phyloP scores from a whole-genome alignment of 2,113 vertebrate species.

The Gorsachius goisagi region DNA sequence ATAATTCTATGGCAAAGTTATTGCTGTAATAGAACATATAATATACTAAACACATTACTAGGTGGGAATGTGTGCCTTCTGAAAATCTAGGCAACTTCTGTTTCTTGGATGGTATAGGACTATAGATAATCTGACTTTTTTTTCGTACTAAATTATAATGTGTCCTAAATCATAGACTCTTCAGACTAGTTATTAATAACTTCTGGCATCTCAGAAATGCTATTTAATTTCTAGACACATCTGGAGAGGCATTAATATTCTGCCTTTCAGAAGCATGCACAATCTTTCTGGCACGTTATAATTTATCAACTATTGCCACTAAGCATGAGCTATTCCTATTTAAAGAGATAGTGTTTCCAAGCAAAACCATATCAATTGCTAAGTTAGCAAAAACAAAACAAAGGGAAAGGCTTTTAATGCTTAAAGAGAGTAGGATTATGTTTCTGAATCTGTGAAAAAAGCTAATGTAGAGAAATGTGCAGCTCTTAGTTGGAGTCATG shows the following conservation, averaged over 20 bases:
- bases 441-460: background rate
- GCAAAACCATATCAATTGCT: background rate
- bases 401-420: background rate
- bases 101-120: background rate
- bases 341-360: background rate
- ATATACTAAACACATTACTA: background rate
- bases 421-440: background rate
- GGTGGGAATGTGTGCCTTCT: background rate
- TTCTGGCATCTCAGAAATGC: background rate
- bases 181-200: constrained; percentile 27
- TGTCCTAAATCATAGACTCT: background rate
- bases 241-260: background rate
- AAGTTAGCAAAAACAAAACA: background rate
- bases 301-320: background rate
- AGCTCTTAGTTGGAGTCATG: background rate
- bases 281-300: background rate
- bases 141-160: background rate
- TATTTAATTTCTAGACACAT: constrained; percentile 4
- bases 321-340: background rate
- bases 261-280: background rate
- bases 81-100: background rate
- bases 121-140: background rate
- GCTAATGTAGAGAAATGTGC: background rate
- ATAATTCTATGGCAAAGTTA: background rate
- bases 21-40: background rate